Conservation (phyloP, 2,113 vertebrate species). For the Ptychochromis oligacanthus region DNA sequence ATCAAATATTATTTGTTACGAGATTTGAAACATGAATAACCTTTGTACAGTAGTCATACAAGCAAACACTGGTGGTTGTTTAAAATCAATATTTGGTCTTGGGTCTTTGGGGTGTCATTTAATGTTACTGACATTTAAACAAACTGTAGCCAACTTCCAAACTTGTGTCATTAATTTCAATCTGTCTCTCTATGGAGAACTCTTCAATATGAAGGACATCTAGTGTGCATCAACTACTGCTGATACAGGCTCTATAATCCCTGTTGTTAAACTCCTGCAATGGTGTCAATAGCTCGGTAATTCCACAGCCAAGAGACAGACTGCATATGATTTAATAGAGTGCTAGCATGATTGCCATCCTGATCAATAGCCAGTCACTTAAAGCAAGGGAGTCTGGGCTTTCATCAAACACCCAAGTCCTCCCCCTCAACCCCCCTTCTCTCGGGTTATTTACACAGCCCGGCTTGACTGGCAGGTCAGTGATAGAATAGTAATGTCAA, state of each 20-base stretch:
- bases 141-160: background rate
- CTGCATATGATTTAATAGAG: constrained; percentile 68
- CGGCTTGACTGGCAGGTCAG: constrained; percentile 21
- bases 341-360: constrained; percentile 56
- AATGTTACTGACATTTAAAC: constrained; percentile 2
- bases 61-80: background rate
- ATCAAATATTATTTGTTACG: background rate
- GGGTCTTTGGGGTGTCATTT: background rate
- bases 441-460: constrained; percentile 17
- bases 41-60: background rate
- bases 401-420: constrained; percentile 52
- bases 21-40: background rate
- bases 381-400: constrained; percentile 44
- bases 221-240: constrained; percentile 18
- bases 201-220: background rate
- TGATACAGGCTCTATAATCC: constrained; percentile 38
- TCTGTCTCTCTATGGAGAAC: background rate
- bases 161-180: background rate
- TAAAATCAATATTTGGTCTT: background rate
- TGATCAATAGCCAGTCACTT: constrained; percentile 68
- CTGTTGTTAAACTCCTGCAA: constrained; percentile 43
- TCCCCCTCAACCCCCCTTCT: constrained; percentile 4
- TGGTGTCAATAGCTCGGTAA: constrained; percentile 57
- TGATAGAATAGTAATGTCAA: constrained; percentile 22
- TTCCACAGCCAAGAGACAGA: constrained; percentile 40